Base-by-base conservation (phyloP, 2,113 vertebrate species). In the Prunella fulvescens region DNA sequence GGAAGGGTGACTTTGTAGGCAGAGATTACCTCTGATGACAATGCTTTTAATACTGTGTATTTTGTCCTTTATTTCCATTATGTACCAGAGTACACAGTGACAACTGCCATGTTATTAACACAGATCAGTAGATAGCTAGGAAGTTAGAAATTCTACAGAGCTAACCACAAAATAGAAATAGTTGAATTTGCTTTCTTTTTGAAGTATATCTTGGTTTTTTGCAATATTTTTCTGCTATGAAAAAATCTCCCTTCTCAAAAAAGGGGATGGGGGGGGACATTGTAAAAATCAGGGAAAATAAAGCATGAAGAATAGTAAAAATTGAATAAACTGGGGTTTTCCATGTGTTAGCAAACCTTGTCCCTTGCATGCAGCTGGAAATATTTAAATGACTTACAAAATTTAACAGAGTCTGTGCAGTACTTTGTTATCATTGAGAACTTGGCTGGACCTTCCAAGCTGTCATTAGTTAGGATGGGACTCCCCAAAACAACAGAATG, bases 221-320 rank as follows among this genome's bases (percentile, higher is more conserved):
- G 11, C 12, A 72, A 19, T 29, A 13, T 40, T 57, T 90, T 81
- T 60, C 50, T 42, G 11, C 15, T 17, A 9, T 40, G 6, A 72
- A 83, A 88, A 53, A 28, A 17, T 16, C 6, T 56, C 6, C 10
- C 7, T 67, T 69, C 9, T 42, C 16, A 51, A 33, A 72, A 65
- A 31, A 5, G 5, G 1, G 2, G 4, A 15, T 25, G 9, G 3
- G 11, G 9, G 6, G 2, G 1, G 39, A 25, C 6, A 33, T 12
- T 18, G 19, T 44, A 58, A 85, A 90, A 88, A 35, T 7, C 8
- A 1, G 6, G 11, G 2, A 4, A 29, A 61, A 69, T 2, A 14
- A 61, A 17, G 1, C 9, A 19, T 44, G 26, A 57, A 6, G n/a
- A 65, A 47, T 29, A 50, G 20, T 17, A 61, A 57, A 67, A 28